A percentile compares a stretch with the other conserved stretches of the same genome.
Conservation (phyloP, 2,797 vertebrate genomes). For the Xiphorhynchus erythropygius region DNA sequence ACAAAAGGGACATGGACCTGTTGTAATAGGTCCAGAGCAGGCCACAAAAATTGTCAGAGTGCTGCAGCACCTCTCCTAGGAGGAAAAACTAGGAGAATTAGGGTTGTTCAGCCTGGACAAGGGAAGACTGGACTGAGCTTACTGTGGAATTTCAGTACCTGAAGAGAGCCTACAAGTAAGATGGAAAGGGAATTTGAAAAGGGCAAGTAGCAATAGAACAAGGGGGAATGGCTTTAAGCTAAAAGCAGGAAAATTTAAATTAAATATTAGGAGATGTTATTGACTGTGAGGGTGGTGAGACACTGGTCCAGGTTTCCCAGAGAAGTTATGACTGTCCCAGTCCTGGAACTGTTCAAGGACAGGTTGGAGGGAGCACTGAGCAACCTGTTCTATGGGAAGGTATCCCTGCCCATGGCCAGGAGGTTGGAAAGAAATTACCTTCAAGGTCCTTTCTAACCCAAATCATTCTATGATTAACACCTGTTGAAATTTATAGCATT, state of each 20-base stretch:
- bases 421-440: neutral
- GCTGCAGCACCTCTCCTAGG: neutral
- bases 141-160: neutral
- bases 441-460: neutral
- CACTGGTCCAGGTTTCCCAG: neutral
- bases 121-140: neutral
- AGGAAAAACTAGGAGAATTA: neutral
- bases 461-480: neutral
- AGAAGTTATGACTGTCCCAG: neutral
- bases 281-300: neutral
- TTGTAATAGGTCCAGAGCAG: neutral
- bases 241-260: neutral
- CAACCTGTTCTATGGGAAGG: neutral
- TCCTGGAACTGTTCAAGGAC: neutral
- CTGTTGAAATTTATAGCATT: neutral
- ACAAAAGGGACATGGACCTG: neutral
- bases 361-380: neutral
- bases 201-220: neutral
- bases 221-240: neutral
- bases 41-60: neutral
- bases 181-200: neutral
- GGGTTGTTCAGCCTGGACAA: neutral
- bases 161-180: neutral
- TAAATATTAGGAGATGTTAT: neutral
- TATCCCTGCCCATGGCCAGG: rapidly evolving